These are phyloP conservation scores for Acleris sparsana DNA, from an alignment of 2,888 invertebrate genomes.

Conservation along the genomic window DNA sequence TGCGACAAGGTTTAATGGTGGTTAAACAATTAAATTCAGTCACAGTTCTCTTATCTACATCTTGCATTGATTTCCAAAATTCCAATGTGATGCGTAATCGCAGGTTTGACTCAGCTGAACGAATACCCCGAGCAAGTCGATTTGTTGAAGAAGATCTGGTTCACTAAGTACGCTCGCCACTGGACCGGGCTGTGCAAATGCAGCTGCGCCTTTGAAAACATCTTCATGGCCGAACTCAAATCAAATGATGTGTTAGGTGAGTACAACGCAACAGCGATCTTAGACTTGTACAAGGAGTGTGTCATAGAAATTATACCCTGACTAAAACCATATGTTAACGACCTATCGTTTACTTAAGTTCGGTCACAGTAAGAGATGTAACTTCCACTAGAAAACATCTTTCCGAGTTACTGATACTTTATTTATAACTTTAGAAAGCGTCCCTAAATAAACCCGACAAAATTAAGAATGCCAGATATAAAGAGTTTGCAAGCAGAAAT, in stretches of 20 bases:
- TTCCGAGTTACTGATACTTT: too few relatives aligned
- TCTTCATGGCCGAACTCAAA: slow-evolving; percentile 94
- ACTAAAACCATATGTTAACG: neutral
- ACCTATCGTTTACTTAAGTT: neutral
- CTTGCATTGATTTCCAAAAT: slow-evolving; percentile 8
- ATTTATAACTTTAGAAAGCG: too few relatives aligned
- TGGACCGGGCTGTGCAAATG: slow-evolving; percentile 90
- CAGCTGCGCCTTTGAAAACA: slow-evolving; percentile 96
- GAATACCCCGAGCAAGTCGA: slow-evolving; percentile 84
- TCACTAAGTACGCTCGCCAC: slow-evolving; percentile 92
- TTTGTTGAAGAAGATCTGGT: slow-evolving; percentile 89
- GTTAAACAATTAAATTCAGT: too few relatives aligned
- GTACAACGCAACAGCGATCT: too few relatives aligned
- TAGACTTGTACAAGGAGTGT: too few relatives aligned
- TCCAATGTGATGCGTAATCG: slow-evolving; percentile 23
- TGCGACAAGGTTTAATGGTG: too few relatives aligned
- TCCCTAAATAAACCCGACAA: too few relatives aligned
- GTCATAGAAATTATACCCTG: neutral
- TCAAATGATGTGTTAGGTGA: slow-evolving; percentile 87
- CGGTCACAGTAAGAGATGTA: too few relatives aligned
- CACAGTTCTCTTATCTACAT: neutral
- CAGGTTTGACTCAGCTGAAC: slow-evolving; percentile 85
- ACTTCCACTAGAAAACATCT: too few relatives aligned
- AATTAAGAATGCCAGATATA: too few relatives aligned
- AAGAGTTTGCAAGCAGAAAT: too few relatives aligned